phyloP scores from a whole-genome alignment of 2,113 vertebrate genomes.

The Pheucticus melanocephalus region DNA sequence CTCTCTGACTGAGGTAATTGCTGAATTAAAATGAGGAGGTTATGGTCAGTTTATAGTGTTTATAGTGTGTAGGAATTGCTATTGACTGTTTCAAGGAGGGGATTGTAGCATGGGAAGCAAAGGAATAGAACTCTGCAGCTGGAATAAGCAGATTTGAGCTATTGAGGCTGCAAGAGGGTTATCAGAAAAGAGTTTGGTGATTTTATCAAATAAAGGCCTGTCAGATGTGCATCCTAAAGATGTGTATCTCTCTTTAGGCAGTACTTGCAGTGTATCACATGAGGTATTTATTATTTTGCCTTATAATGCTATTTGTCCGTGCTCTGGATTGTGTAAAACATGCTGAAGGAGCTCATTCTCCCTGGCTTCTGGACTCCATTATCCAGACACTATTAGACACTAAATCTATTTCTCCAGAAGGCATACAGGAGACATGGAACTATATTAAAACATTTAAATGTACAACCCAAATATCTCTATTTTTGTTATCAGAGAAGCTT shows the following conservation, averaged over 20 bases:
- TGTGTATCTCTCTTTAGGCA: neutral
- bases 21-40: neutral
- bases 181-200: neutral
- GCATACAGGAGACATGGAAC: neutral
- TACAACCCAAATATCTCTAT: neutral
- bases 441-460: neutral
- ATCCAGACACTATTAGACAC: neutral
- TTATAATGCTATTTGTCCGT: neutral
- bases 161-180: neutral
- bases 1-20: neutral
- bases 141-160: neutral
- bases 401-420: neutral
- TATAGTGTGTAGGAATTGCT: neutral
- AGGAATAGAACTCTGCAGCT: neutral
- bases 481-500: neutral
- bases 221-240: neutral
- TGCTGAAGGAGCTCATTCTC: neutral
- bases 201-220: neutral
- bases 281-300: neutral
- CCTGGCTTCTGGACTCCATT: neutral
- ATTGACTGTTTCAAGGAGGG: neutral
- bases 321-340: neutral
- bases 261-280: neutral
- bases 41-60: neutral
- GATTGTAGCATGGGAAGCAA: neutral